Base-by-base conservation (phyloP, 1,140 invertebrate species). In the Apis dorsata region DNA sequence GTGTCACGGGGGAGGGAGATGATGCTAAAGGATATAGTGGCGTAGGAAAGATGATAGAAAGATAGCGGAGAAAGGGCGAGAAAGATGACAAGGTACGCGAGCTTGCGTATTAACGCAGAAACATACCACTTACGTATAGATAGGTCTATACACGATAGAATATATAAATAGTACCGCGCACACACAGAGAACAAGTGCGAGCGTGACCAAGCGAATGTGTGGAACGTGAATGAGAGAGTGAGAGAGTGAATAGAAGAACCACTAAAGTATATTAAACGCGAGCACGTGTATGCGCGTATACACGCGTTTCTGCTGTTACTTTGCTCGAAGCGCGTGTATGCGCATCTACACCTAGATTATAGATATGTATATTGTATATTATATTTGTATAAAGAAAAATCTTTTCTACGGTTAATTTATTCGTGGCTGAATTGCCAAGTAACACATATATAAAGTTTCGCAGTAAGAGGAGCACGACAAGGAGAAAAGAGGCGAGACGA, bases 381-480 rank as follows among this genome's bases (percentile, higher is more conserved):
- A 93, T 88, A 91, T 93, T 93, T 94, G 93, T 94, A 94, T 94
- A 93, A 94, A 93, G 93, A 90, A 92, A 85, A 92, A 92, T 92
- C 90, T 93, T 93, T 93, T 93, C 91, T 93, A 93, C 91, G 92
- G 88, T 92, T 93, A 92, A 93, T 93, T 93, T 92, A 93, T 93
- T 93, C 92, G 92, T 90, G 91, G 90, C 90, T 92, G 91, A 91
- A 92, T 91, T 90, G 92, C 92, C 90, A 87, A 92, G 89, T 91
- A 91, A 75, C 15, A 75, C 44, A 76, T 44, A 44, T 44, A 44
- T 73, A 84, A 75, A 69, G 69, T 57, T 66, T 81, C 73, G 66
- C 28, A 44, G 19, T 83, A 80, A 51, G 51, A 76, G 59, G 51
- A 76, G 76, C 34, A 65, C 17, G 8, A 75, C 57, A 44, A 44